Base-by-base conservation (phyloP, 2,113 vertebrate species). In the Jacana jacana region DNA sequence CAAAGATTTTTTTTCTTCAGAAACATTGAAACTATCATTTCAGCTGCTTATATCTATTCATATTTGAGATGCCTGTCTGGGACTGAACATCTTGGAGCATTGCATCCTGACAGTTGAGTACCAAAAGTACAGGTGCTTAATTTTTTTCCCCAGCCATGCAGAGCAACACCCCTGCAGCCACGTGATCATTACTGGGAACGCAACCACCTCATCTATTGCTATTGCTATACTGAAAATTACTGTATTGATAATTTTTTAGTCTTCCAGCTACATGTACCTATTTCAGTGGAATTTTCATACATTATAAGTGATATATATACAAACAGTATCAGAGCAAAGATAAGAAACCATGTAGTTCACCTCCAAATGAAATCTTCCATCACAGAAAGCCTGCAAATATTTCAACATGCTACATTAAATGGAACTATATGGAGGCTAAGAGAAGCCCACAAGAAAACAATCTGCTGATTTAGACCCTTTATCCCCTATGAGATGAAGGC, bases 1-100 rank as follows among this genome's bases (percentile, higher is more conserved):
- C 51, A 52, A 73, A 42, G 3, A 2, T 0, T 4, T 5, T 11
- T 61, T 20, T 20, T 3, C n/a, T 20, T 4, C 22, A 52, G 30
- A 46, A 73, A 25, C 5, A 24, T 3, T 20, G 37, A 58, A 58
- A 31, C 11, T 44, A 6, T 60, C 1, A 70, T n/a, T 86, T 93
- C 30, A 71, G 30, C 11, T 70, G 44, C 37, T 81, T 77, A 7
- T 31, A 27, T 42, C 17, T 42, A 31, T 39, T 70, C 25, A 46
- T 3, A 18, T 51, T 73, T 83, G 51, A 48, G 58, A 33, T 35
- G 40, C 20, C 8, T 58, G 2, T 20, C 46, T 58, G 46, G 73
- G n/a, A 54, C 46, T 54, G 55, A 37, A 39, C 5, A 9, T 71
- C 13, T 58, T 25, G 61, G 7, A 66, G 22, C 30, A 31, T 2